A percentile compares a stretch with the other conserved stretches of the same genome.
Conservation (phyloP, 1,140 invertebrate genomes). For the Melanaphis sacchari region DNA sequence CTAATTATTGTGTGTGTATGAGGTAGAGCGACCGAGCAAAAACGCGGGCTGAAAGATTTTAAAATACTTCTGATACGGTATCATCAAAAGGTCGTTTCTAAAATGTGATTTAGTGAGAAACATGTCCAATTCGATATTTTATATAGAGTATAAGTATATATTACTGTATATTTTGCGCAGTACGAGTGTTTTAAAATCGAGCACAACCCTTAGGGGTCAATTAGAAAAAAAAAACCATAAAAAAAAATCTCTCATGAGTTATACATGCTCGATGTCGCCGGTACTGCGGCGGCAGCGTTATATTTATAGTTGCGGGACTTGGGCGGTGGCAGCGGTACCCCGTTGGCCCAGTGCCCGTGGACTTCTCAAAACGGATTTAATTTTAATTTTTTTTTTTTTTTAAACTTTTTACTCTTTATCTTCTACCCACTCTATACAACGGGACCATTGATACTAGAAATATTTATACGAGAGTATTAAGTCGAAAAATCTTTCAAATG, state of each 20-base stretch:
- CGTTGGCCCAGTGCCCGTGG: neutral
- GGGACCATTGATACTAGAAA: conserved; percentile 25
- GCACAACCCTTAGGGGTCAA: neutral
- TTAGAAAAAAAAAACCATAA: neutral
- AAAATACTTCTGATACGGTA: neutral
- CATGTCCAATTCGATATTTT: neutral
- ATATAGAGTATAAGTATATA: neutral
- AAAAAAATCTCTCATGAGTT: neutral
- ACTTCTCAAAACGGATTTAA: conserved; percentile 44
- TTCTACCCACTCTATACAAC: neutral
- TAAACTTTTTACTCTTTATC: neutral
- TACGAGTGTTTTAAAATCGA: neutral
- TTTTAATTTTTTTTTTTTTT: conserved; percentile 27
- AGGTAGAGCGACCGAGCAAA: neutral
- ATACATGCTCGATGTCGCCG: neutral
- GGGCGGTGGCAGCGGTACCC: neutral
- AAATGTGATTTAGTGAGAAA: neutral
- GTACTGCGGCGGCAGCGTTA: neutral
- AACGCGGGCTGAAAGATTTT: neutral
- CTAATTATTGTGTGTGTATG: neutral
- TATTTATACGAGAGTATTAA: neutral
- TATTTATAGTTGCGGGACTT: conserved; percentile 20
- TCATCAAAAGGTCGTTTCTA: neutral
- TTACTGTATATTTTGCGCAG: neutral
- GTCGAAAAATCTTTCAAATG: neutral